These are phyloP conservation scores for Gorsachius goisagi DNA, from an alignment of 2,113 vertebrate species.

Conservation along the genomic window DNA sequence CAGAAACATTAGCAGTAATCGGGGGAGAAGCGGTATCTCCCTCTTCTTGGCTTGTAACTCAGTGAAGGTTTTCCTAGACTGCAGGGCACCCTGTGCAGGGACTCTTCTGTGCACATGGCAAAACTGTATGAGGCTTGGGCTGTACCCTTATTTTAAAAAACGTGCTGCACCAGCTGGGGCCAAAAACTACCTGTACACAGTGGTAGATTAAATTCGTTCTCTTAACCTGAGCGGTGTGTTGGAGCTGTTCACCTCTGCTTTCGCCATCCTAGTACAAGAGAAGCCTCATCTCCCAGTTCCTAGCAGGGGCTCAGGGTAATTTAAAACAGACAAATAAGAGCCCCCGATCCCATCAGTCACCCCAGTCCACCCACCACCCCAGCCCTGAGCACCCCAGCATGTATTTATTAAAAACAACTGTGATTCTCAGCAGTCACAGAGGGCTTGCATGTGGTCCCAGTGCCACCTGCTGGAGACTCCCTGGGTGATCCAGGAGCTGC, in stretches of 20 bases:
- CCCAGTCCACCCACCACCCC: neutral
- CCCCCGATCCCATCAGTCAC: rapidly evolving
- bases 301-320: neutral
- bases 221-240: neutral
- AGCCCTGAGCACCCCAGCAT: neutral
- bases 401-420: too few relatives aligned
- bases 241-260: neutral
- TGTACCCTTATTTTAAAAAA: neutral
- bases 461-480: slow-evolving; percentile 49
- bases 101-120: neutral
- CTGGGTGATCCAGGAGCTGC: neutral
- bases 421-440: neutral
- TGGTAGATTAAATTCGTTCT: neutral
- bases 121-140: neutral
- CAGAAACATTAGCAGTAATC: neutral
- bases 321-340: neutral
- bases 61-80: neutral
- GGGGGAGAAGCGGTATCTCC: neutral
- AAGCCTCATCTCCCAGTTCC: neutral
- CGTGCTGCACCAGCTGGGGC: rapidly evolving
- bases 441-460: neutral
- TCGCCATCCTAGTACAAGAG: rapidly evolving
- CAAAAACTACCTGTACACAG: neutral
- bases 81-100: neutral
- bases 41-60: neutral